Percentiles rank a stretch among this genome's conserved stretches.
These are phyloP conservation scores for Hippoglossus stenolepis DNA, from an alignment of 2,113 vertebrate genomes.

Conservation along the genomic window DNA sequence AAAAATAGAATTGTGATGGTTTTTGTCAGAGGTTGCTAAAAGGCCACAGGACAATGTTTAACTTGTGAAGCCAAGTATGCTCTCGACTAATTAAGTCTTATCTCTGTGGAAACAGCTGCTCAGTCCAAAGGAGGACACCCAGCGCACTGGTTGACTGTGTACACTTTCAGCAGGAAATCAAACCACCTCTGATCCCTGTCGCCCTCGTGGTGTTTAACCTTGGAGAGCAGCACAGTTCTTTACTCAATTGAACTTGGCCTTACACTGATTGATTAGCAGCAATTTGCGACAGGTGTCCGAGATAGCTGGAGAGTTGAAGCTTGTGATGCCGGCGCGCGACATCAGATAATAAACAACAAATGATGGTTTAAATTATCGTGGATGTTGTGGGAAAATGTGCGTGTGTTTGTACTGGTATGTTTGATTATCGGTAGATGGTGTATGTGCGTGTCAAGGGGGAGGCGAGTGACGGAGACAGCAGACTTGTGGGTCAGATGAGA, in stretches of 20 bases:
- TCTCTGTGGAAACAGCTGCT: background rate
- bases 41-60: background rate
- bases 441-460: background rate
- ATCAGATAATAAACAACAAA: too few species aligned
- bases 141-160: background rate
- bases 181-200: constrained; percentile 5
- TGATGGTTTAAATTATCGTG: too few species aligned
- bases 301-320: constrained; percentile 11
- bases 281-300: background rate
- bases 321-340: background rate
- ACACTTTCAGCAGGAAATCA: constrained; percentile 3
- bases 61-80: background rate
- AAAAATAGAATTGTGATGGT: too few species aligned
- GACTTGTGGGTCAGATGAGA: constrained; percentile 4
- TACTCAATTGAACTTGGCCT: constrained; percentile 18
- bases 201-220: background rate
- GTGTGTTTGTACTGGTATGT: background rate
- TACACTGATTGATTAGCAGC: constrained; percentile 5
- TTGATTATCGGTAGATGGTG: background rate
- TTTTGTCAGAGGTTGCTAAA: background rate
- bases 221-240: background rate
- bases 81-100: background rate
- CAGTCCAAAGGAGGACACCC: background rate
- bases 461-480: background rate
- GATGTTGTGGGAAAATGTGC: background rate